phyloP scores from a whole-genome alignment of 2,888 invertebrate species.

The Eugnorisma glareosa region DNA sequence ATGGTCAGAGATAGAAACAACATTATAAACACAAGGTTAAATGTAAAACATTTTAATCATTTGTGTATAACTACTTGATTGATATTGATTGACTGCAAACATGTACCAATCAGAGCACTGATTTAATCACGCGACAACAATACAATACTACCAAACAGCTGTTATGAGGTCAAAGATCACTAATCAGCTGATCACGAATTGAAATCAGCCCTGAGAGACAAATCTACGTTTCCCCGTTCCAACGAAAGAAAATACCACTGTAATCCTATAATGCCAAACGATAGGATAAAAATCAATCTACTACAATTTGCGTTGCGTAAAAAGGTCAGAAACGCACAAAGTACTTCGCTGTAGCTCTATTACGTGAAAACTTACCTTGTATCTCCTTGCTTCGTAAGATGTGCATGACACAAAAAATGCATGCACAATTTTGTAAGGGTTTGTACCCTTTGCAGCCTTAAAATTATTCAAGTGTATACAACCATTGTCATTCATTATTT shows the following conservation, averaged over 20 bases:
- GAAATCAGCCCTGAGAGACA: constrained; percentile 59
- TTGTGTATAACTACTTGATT: constrained; percentile 24
- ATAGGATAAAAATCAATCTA: constrained; percentile 59
- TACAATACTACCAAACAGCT: constrained; percentile 78
- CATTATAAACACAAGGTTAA: constrained; percentile 29
- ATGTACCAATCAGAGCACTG: constrained; percentile 36
- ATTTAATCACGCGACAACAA: constrained; percentile 60
- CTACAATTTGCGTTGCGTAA: constrained; percentile 65
- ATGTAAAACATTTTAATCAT: constrained; percentile 28
- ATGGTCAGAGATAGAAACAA: background rate
- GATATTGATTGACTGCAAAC: constrained; percentile 38
- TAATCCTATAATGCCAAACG: constrained; percentile 7
- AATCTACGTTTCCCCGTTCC: constrained; percentile 18
- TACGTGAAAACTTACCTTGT: constrained; percentile 92
- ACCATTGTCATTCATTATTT: constrained; percentile 92
- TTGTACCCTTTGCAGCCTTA: constrained; percentile 94
- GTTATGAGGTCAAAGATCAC: constrained; percentile 85
- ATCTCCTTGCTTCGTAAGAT: constrained; percentile 94
- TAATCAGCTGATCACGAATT: constrained; percentile 85
- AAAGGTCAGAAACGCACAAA: constrained; percentile 64
- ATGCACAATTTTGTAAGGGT: constrained; percentile 95
- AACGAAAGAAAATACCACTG: constrained; percentile 16
- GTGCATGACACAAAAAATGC: constrained; percentile 96
- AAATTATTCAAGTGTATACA: constrained; percentile 95
- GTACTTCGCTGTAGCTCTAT: constrained; percentile 41